A percentile compares a stretch with the other conserved stretches of the same genome.
These are phyloP conservation scores for Carposina sasakii DNA, from an alignment of 1,140 invertebrate species.

Conservation along the genomic window DNA sequence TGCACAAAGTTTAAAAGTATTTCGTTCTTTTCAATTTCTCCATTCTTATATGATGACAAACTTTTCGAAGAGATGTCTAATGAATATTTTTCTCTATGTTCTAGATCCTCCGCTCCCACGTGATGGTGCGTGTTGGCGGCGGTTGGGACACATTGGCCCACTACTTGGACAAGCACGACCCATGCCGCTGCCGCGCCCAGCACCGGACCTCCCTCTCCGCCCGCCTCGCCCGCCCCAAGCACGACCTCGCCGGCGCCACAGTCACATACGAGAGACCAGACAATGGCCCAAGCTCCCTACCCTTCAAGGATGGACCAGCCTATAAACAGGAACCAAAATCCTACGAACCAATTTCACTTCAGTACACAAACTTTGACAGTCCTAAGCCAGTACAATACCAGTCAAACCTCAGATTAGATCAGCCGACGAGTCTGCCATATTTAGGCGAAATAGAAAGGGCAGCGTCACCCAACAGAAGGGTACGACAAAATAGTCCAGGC, in stretches of 20 bases:
- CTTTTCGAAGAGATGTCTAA: too few relatives aligned
- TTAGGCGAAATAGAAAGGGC: conserved; percentile 52
- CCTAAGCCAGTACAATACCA: conserved; percentile 40
- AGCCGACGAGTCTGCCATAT: conserved; percentile 54
- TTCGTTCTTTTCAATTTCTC: too few relatives aligned
- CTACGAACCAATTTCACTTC: conserved; percentile 64
- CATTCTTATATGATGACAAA: too few relatives aligned
- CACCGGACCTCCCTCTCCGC: conserved; percentile 77
- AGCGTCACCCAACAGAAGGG: conserved; percentile 45
- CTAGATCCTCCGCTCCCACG: conserved; percentile 95
- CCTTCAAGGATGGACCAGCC: conserved; percentile 50
- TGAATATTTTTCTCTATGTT: conserved; percentile 28
- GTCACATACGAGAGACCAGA: conserved; percentile 85
- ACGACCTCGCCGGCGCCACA: conserved; percentile 84
- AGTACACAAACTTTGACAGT: conserved; percentile 45
- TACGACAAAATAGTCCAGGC: conserved; percentile 63
- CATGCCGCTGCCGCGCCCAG: conserved; percentile 89
- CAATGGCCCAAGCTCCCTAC: conserved; percentile 56
- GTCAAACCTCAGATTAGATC: conserved; percentile 48
- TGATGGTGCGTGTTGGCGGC: conserved; percentile 97
- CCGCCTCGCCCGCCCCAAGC: conserved; percentile 74
- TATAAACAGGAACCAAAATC: conserved; percentile 48
- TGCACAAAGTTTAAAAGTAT: too few relatives aligned
- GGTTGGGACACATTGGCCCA: conserved; percentile 98
- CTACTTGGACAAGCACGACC: conserved; percentile 97